phyloP scores from a whole-genome alignment of 2,113 vertebrate species.

The Dascyllus trimaculatus region DNA sequence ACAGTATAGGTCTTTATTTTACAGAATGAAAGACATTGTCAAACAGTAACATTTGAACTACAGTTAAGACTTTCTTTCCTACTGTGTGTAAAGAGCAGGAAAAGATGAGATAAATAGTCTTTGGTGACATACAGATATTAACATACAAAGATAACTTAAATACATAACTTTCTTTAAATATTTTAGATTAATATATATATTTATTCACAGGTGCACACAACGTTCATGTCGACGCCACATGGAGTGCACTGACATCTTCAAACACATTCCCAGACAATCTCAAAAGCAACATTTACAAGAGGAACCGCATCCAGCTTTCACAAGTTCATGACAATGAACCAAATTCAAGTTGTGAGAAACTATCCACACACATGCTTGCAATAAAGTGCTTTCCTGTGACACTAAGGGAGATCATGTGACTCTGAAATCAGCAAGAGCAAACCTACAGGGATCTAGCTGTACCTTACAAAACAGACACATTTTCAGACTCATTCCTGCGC shows the following conservation, averaged over 20 bases:
- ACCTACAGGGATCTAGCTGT: constrained; percentile 6
- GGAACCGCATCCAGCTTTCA: constrained; percentile 49
- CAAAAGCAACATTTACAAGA: constrained; percentile 70
- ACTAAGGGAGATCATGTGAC: constrained; percentile 57
- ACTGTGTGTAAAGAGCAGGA: constrained; percentile 48
- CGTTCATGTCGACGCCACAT: constrained; percentile 31
- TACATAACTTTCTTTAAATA: constrained; percentile 81
- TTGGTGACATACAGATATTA: constrained; percentile 77
- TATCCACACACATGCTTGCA: constrained; percentile 30
- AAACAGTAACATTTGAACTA: constrained; percentile 73
- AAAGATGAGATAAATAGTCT: constrained; percentile 79
- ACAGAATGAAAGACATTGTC: constrained; percentile 69
- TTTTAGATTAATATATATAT: constrained; percentile 41
- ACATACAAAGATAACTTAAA: constrained; percentile 83
- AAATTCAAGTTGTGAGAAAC: constrained; percentile 71
- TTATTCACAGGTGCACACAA: constrained; percentile 65
- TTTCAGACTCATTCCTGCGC: constrained; percentile 5
- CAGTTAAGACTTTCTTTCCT: constrained; percentile 52
- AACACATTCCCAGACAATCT: constrained; percentile 66
- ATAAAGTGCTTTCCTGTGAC: constrained; percentile 83
- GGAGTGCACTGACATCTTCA: constrained; percentile 57
- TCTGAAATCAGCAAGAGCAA: constrained; percentile 33
- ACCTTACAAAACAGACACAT: constrained; percentile 35
- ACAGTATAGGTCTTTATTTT: constrained; percentile 82
- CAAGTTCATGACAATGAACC: constrained; percentile 59